Conservation (phyloP, 1,140 invertebrate species). For the Drosophila malerkotliana region DNA sequence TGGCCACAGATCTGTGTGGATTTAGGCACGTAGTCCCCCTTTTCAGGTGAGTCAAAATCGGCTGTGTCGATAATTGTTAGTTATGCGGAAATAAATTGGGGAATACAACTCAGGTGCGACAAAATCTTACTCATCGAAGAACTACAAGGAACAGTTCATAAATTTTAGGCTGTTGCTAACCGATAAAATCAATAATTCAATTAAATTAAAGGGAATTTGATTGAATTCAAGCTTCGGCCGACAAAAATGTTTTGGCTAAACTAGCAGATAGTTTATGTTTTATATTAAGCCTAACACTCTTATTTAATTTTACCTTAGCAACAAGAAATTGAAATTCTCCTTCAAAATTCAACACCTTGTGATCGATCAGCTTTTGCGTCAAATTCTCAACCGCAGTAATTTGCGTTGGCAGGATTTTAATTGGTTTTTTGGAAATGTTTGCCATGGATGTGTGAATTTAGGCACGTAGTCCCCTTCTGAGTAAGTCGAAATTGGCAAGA, state of each 20-base stretch:
- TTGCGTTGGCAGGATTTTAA: constrained; percentile 53
- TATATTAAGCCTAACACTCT: no score
- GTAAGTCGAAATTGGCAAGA: not conserved
- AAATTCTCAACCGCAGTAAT: constrained; percentile 3
- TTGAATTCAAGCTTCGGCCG: no score
- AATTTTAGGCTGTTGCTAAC: not conserved
- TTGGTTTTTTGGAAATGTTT: constrained; percentile 25
- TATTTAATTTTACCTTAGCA: not conserved
- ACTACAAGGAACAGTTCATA: not conserved
- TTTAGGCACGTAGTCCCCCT: constrained; percentile 55
- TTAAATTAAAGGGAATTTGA: no score
- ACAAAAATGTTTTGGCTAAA: no score
- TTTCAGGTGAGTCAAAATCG: constrained; percentile 28
- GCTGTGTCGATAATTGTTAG: constrained; percentile 20
- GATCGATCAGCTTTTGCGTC: not conserved
- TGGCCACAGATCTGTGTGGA: constrained; percentile 40
- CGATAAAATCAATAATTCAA: no score
- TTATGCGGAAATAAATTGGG: constrained; percentile 34
- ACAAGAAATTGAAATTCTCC: not conserved
- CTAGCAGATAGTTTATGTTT: no score
- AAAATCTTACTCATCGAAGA: constrained; percentile 1
- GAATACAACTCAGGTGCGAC: constrained; percentile 7
- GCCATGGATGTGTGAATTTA: constrained; percentile 33
- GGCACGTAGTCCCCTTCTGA: constrained; percentile 44
- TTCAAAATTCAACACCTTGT: not conserved